Evolutionary conservation across 1,140 invertebrate genomes (phyloP).

Genomic region (Drosophila eugracilis): DNA sequence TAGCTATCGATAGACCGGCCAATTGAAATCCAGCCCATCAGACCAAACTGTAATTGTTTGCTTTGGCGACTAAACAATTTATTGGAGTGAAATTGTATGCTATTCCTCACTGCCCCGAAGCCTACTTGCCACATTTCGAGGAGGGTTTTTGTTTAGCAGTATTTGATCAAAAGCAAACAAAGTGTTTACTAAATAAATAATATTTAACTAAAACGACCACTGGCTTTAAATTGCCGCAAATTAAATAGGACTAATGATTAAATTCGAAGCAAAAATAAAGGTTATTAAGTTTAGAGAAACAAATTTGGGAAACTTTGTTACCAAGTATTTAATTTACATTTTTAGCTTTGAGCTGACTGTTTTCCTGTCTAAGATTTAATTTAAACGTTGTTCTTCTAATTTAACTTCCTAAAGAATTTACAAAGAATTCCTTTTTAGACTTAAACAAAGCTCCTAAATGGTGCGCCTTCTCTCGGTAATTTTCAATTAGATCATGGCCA

Average conservation of each 20-base stretch:
- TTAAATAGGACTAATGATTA: no score
- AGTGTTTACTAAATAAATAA: not conserved
- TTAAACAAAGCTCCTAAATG: not conserved
- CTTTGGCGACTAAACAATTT: slow-evolving; percentile 6
- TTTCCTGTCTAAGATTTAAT: slow-evolving; percentile 10
- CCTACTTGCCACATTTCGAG: not conserved
- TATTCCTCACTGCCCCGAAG: not conserved
- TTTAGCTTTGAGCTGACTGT: not conserved
- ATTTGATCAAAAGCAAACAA: not conserved
- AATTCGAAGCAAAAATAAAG: no score
- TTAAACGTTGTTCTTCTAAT: slow-evolving; percentile 9
- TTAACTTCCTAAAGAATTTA: not conserved
- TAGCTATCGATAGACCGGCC: slow-evolving; percentile 41
- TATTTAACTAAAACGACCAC: not conserved
- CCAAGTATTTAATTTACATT: not conserved
- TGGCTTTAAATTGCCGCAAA: no score
- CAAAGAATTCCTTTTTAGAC: not conserved
- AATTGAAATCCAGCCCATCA: slow-evolving; percentile 41
- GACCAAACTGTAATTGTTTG: slow-evolving; percentile 30
- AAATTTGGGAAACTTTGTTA: slow-evolving; percentile 8
- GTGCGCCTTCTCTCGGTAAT: not conserved
- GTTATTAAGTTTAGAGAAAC: not conserved
- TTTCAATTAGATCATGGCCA: slow-evolving; percentile 40
- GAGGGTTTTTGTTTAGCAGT: not conserved
- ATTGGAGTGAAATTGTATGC: slow-evolving; percentile 4